Conservation (phyloP, 2,113 vertebrate species). For the Rattus rattus region DNA sequence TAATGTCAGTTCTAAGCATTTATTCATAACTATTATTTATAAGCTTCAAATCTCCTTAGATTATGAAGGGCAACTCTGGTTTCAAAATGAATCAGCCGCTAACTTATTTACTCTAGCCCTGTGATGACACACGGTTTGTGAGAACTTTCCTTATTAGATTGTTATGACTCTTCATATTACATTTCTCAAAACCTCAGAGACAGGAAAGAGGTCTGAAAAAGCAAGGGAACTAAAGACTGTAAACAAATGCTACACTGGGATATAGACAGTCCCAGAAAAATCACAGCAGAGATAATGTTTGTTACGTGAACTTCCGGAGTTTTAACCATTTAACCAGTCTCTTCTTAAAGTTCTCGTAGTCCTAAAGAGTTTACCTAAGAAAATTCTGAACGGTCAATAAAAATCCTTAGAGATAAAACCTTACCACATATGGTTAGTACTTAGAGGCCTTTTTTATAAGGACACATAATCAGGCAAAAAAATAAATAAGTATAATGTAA, state of each 20-base stretch:
- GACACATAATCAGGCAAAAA: conserved; percentile 48
- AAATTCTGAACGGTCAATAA: conserved; percentile 39
- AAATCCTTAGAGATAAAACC: conserved; percentile 48
- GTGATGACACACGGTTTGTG: background rate
- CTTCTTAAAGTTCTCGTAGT: background rate
- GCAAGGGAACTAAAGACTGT: background rate
- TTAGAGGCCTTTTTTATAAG: conserved; percentile 59
- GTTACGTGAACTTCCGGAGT: background rate
- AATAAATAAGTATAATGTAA: conserved; percentile 62
- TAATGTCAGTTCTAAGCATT: conserved; percentile 37
- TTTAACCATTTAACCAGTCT: conserved; percentile 42
- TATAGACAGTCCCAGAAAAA: background rate
- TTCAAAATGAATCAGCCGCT: background rate
- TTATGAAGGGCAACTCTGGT: background rate
- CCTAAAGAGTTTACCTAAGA: conserved; percentile 49
- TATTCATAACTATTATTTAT: conserved; percentile 23
- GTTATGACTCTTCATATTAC: background rate
- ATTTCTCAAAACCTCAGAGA: conserved; percentile 20
- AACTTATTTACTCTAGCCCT: conserved; percentile 42
- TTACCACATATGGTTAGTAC: conserved; percentile 57
- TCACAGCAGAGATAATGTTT: background rate
- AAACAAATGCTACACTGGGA: background rate
- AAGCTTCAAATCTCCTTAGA: conserved; percentile 24
- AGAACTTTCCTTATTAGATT: conserved; percentile 14
- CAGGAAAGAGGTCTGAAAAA: background rate